Base-by-base conservation (phyloP, 2,113 vertebrate genomes). In the Megalops atlanticus region DNA sequence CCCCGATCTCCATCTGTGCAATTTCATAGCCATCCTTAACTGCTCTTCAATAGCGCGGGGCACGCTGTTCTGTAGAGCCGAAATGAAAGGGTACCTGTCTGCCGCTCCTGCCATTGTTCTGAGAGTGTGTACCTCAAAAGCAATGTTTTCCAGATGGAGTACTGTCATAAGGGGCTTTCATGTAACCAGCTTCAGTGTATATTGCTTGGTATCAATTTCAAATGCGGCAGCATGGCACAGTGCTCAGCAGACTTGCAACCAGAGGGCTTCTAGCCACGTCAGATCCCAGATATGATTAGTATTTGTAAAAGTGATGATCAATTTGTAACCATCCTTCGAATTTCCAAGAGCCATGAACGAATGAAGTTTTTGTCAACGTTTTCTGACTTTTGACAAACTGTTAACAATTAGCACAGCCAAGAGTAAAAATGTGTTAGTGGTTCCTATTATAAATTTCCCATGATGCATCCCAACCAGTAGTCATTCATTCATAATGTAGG, bases 11-110 rank as follows among this genome's bases (percentile, higher is more conserved):
- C 76, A 35, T 73, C 76, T 52, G 83, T 82, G 83, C 77, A 79
- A 85, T 47, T 83, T 77, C 84, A 88, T 83, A 87, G 83, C 84
- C 86, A 74, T 85, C 84, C 83, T 84, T 84, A 80, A 79, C 18
- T 24, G 33, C 40, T 72, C 78, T 49, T 72, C 58, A 31, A 31
- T 64, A 31, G 58, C 31, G 31, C 8, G n/a, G 58, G 58, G 58
- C 21, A 18, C 0, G 31, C n/a, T 64, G 47, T n/a, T 24, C 18
- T 58, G 3, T 58, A n/a, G 21, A 58, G 18, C 24, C 11, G 24
- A 27, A 27, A 64, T n/a, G 8, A n/a, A n/a, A 11, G n/a, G n/a
- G 2, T 31, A 31, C 58, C 31, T 64, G 58, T n/a, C n/a, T 64
- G 18, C 58, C 12, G 31, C 24, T 14, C 24, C 31, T n/a, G 24